phyloP scores from a whole-genome alignment of 1,140 invertebrate genomes.

The Acromyrmex charruanus region DNA sequence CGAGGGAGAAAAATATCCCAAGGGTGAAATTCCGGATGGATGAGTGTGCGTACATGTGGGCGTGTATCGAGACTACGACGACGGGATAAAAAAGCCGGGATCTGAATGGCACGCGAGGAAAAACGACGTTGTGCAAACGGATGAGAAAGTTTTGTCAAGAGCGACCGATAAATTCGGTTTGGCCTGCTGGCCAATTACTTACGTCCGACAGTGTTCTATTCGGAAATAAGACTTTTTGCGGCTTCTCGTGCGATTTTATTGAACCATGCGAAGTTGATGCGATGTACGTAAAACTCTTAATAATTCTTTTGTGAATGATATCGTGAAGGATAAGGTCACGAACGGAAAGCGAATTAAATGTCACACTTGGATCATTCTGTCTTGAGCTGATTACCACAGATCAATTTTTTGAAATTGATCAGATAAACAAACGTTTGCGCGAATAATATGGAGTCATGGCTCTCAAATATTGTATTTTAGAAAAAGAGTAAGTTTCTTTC shows the following conservation, averaged over 20 bases:
- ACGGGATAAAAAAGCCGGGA: conserved; percentile 19
- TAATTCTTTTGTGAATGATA: background rate
- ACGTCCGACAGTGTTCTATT: conserved; percentile 27
- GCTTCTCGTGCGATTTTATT: conserved; percentile 8
- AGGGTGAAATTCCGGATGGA: conserved; percentile 46
- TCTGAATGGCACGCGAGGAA: conserved; percentile 48
- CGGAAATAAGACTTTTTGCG: conserved; percentile 13
- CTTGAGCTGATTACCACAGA: too few species aligned
- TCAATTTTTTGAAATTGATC: background rate
- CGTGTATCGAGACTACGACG: background rate
- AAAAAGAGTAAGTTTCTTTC: background rate
- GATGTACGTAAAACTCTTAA: background rate
- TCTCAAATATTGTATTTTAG: background rate
- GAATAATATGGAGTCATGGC: background rate
- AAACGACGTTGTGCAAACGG: background rate
- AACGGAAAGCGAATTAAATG: background rate
- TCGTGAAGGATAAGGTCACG: background rate
- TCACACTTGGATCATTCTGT: background rate
- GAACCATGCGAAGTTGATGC: background rate
- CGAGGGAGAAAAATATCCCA: conserved; percentile 65
- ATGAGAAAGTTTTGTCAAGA: conserved; percentile 27
- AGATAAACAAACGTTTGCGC: background rate
- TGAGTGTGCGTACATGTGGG: background rate
- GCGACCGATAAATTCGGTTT: conserved; percentile 56
- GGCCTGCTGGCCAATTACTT: conserved; percentile 66